These are phyloP conservation scores for Pseudorhiza aurosa DNA, from an alignment of 30 jellyfish, hydroid and myxozoan species.

Conservation along the genomic window DNA sequence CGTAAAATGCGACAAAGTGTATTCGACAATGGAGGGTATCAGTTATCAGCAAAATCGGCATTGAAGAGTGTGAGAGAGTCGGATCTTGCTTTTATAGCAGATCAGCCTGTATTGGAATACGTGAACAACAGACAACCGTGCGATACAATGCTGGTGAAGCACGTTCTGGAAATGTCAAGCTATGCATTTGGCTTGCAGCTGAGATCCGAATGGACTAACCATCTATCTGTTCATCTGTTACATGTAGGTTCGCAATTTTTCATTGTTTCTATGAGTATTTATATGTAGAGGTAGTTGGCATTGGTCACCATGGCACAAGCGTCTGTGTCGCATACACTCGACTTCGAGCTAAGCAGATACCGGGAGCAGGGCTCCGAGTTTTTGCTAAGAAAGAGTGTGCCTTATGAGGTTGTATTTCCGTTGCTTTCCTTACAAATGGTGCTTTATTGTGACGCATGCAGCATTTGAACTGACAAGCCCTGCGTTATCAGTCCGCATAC, in stretches of 20 bases:
- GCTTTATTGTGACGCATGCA: too few species aligned
- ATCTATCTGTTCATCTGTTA: constrained; percentile 54
- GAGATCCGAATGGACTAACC: constrained; percentile 85
- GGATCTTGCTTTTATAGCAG: constrained; percentile 66
- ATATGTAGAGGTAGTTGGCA: too few species aligned
- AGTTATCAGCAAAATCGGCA: constrained; percentile 31
- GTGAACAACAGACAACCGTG: constrained; percentile 67
- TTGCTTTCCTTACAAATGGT: too few species aligned
- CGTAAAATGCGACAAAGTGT: constrained; percentile 50
- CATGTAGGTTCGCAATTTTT: constrained; percentile 5
- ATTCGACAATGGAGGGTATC: constrained; percentile 16
- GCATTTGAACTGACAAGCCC: too few species aligned
- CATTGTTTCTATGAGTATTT: neutral
- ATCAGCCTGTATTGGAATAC: constrained; percentile 68
- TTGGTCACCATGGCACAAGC: too few species aligned
- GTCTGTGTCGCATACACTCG: too few species aligned
- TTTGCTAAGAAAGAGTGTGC: too few species aligned
- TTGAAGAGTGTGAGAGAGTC: constrained; percentile 58
- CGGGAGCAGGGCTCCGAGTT: too few species aligned
- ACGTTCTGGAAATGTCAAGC: constrained; percentile 63
- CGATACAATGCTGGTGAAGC: constrained; percentile 67
- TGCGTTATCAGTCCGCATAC: too few species aligned
- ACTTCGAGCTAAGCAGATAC: too few species aligned
- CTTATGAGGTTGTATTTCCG: too few species aligned
- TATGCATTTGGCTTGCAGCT: constrained; percentile 80